Base-by-base conservation (phyloP, 2,797 vertebrate species). In the Denticeps clupeoides region DNA sequence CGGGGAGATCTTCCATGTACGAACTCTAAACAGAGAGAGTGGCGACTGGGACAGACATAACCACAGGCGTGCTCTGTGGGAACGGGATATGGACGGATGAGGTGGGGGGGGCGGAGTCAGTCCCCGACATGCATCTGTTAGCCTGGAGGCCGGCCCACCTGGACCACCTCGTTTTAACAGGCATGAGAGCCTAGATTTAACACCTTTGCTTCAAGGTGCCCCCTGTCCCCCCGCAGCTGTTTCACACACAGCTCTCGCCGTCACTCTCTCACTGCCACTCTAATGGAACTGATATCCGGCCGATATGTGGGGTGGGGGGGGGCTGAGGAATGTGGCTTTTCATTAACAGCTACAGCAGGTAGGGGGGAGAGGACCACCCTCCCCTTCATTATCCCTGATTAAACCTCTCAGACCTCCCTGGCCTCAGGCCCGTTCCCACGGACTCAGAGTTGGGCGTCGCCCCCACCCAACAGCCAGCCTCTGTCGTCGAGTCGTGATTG, bases 311-410 rank as follows among this genome's bases (percentile, higher is more conserved):
- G 40, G 18, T 19, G 18, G 18, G 18, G 18, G 18, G 19, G 18
- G 18, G 18, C 18, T 19, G 19, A 2, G 13, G n/a, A 37, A 24
- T 2, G 4, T 5, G 2, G 24, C n/a, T n/a, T n/a, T n/a, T n/a
- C n/a, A n/a, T n/a, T n/a, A n/a, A n/a, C n/a, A n/a, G n/a, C n/a
- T n/a, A n/a, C n/a, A n/a, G n/a, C n/a, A n/a, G n/a, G n/a, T n/a
- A n/a, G 27, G 13, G 8, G 18, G 24, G 13, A 4, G 44, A 23
- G 51, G 25, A 47, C 35, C 5, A 28, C 31, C 29, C 43, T 35
- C 46, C 33, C 25, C 41, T 48, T 49, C 62, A 62, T 62, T 62
- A 60, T 43, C 41, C 31, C 22, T 63, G 58, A 67, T 63, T 49
- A 68, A 68, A 65, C 22, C 47, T 44, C 53, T 27, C 9, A 31